Percentiles rank a stretch among this genome's conserved stretches.
phyloP scores from a whole-genome alignment of 2,797 vertebrate species.

The Mycteria americana region DNA sequence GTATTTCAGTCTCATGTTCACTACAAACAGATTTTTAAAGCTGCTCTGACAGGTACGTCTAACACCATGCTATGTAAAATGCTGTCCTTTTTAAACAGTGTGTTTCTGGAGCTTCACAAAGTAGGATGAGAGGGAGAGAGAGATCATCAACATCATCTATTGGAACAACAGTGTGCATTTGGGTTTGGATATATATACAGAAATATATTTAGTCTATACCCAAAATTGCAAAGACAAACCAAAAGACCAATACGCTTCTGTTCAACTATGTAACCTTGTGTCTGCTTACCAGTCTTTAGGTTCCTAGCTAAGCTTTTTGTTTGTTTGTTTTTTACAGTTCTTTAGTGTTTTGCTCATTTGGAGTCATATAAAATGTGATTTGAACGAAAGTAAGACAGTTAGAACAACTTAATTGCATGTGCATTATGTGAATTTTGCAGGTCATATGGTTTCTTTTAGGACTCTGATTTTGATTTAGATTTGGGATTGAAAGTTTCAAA shows the following conservation, averaged over 20 bases:
- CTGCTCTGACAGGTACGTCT: conserved; percentile 73
- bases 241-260: background rate
- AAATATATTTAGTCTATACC: background rate
- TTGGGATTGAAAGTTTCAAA: background rate
- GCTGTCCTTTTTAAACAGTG: background rate
- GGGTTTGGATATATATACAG: background rate
- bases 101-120: background rate
- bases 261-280: background rate
- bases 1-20: conserved; percentile 72
- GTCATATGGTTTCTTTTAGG: background rate
- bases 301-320: background rate
- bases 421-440: background rate
- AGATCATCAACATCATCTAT: background rate
- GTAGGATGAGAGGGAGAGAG: background rate
- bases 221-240: background rate
- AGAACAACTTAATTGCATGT: background rate
- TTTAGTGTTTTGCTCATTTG: background rate
- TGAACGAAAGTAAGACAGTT: background rate
- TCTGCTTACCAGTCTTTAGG: background rate
- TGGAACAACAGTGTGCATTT: background rate
- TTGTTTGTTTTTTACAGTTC: background rate
- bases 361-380: background rate
- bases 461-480: background rate
- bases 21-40: conserved; percentile 76
- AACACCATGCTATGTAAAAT: background rate